Percentiles rank a stretch among this genome's conserved stretches.
phyloP scores from a whole-genome alignment of 2,888 invertebrate species.

The Gibbula magus region DNA sequence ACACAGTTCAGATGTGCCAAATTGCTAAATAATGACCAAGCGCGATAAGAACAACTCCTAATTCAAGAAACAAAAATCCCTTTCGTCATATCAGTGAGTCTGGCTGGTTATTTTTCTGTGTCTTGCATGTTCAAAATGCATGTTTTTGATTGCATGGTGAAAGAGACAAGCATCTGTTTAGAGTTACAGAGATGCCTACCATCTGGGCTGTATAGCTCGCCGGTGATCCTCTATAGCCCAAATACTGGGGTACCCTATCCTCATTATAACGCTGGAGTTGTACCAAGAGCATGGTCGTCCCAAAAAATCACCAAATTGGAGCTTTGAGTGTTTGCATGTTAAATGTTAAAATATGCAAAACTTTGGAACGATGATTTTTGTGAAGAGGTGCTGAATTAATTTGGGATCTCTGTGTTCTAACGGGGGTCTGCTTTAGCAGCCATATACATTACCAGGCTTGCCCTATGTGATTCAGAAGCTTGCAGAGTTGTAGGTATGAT shows the following conservation, averaged over 20 bases:
- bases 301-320: background rate
- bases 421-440: background rate
- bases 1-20: no score
- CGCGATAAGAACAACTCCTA: no score
- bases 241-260: background rate
- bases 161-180: background rate
- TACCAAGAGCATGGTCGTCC: background rate
- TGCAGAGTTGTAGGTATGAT: background rate
- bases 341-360: background rate
- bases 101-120: background rate
- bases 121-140: constrained; percentile 3
- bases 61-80: no score
- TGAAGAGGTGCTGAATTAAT: background rate
- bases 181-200: background rate
- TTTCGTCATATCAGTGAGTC: background rate
- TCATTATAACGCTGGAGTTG: background rate
- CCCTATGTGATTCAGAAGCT: constrained; percentile 1
- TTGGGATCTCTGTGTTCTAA: background rate
- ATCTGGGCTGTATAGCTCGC: background rate
- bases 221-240: background rate
- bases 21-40: no score
- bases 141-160: background rate
- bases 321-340: background rate
- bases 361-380: background rate
- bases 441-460: background rate